A percentile compares a stretch with the other conserved stretches of the same genome.
phyloP scores from a whole-genome alignment of 2,113 vertebrate species.

The Pelobates fuscus region DNA sequence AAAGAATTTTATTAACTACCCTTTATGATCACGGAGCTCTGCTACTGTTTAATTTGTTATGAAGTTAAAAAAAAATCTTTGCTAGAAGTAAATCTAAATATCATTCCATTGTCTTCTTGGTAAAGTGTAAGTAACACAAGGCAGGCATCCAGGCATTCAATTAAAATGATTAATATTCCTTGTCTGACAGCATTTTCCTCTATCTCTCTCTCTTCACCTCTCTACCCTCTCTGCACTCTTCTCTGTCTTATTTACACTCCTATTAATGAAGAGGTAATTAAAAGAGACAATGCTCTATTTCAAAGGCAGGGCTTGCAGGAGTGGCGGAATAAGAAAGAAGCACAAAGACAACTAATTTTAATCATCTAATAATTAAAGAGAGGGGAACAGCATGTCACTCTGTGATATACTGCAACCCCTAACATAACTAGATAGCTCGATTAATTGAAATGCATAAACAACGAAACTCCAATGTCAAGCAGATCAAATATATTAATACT shows the following conservation, averaged over 20 bases:
- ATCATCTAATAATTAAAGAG: background rate
- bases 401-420: background rate
- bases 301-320: background rate
- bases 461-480: too few species aligned
- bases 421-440: background rate
- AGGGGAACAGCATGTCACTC: background rate
- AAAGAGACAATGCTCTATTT: slow-evolving; percentile 13
- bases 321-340: background rate
- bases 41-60: slow-evolving; percentile 16
- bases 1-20: too few species aligned
- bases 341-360: background rate
- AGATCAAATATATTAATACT: too few species aligned
- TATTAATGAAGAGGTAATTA: slow-evolving; percentile 27
- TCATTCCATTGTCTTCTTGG: slow-evolving; percentile 28
- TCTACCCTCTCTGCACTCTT: background rate
- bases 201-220: background rate
- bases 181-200: slow-evolving; percentile 26
- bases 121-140: slow-evolving; percentile 8
- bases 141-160: slow-evolving; percentile 39
- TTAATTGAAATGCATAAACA: too few species aligned
- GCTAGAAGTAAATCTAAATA: slow-evolving; percentile 16
- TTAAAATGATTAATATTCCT: slow-evolving; percentile 41
- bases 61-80: background rate
- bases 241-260: slow-evolving; percentile 30
- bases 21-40: background rate